These are phyloP conservation scores for Maconellicoccus hirsutus DNA, from an alignment of 1,140 invertebrate species.

Conservation along the genomic window DNA sequence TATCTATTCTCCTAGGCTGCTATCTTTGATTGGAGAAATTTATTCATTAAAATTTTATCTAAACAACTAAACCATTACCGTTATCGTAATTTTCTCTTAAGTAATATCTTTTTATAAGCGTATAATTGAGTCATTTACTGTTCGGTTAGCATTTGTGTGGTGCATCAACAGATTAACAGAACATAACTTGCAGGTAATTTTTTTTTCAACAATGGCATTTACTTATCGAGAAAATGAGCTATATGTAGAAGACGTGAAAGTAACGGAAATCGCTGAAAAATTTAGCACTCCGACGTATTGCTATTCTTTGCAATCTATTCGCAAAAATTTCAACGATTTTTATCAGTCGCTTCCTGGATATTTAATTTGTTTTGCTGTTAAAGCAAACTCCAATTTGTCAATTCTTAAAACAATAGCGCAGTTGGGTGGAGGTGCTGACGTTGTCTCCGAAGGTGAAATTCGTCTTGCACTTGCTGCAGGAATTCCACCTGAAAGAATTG, in stretches of 20 bases:
- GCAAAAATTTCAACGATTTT: background rate
- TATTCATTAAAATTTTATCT: too few species aligned
- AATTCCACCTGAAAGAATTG: background rate
- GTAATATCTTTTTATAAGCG: too few species aligned
- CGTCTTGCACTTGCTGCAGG: background rate
- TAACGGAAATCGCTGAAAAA: slow-evolving; percentile 11
- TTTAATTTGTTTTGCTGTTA: slow-evolving; percentile 19
- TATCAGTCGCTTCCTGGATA: background rate
- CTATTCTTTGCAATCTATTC: background rate
- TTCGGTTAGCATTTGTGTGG: too few species aligned
- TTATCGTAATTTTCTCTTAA: too few species aligned
- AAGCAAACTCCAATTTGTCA: slow-evolving; percentile 20
- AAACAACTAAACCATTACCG: too few species aligned
- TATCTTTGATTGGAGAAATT: too few species aligned
- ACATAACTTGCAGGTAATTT: background rate
- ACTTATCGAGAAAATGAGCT: slow-evolving; percentile 3
- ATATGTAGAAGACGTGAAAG: background rate
- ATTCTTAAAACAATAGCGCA: background rate
- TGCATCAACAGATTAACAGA: too few species aligned
- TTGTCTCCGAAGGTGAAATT: slow-evolving; percentile 20
- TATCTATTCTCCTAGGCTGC: too few species aligned
- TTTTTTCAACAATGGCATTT: background rate
- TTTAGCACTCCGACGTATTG: slow-evolving; percentile 17
- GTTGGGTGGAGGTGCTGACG: slow-evolving; percentile 12
- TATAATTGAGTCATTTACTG: too few species aligned